A percentile compares a stretch with the other conserved stretches of the same genome.
These are phyloP conservation scores for Coecobrya sp. DNA, from an alignment of 2,888 invertebrate genomes.

Conservation along the genomic window DNA sequence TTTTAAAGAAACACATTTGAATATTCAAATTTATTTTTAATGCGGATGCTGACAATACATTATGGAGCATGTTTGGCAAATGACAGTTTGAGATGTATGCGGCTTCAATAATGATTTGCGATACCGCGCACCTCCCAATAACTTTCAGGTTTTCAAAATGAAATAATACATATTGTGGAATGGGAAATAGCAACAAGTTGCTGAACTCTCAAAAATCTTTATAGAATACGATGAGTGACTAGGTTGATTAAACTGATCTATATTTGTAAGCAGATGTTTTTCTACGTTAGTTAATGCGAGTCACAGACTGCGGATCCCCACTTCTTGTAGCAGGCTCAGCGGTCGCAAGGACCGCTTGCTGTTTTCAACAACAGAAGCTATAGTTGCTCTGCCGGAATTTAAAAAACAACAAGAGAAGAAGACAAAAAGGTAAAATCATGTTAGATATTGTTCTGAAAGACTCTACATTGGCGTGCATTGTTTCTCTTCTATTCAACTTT, in stretches of 20 bases:
- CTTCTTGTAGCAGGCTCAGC: slow-evolving; percentile 49
- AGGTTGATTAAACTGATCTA: slow-evolving; percentile 70
- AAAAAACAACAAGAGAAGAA: slow-evolving; percentile 54
- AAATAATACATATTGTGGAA: neutral
- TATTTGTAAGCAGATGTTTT: slow-evolving; percentile 57
- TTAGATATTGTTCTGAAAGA: slow-evolving; percentile 40
- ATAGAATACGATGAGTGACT: neutral
- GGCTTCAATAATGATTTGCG: neutral
- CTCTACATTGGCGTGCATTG: slow-evolving; percentile 34
- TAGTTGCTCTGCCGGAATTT: slow-evolving; percentile 62
- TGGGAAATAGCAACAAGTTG: slow-evolving; percentile 16
- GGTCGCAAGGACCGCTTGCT: slow-evolving; percentile 70
- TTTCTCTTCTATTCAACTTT: slow-evolving; percentile 23
- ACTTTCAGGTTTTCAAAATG: neutral
- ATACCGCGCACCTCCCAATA: too few relatives aligned
- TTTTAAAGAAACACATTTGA: neutral
- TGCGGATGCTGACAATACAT: neutral
- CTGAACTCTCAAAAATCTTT: neutral
- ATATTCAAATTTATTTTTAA: neutral
- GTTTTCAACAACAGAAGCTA: slow-evolving; percentile 74
- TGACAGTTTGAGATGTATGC: neutral
- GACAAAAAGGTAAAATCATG: slow-evolving; percentile 49
- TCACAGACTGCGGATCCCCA: neutral
- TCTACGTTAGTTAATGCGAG: neutral
- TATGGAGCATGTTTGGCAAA: neutral